Conservation (phyloP, 37 sponge, comb jelly and placozoan genomes). For the Haliclona indistincta region DNA sequence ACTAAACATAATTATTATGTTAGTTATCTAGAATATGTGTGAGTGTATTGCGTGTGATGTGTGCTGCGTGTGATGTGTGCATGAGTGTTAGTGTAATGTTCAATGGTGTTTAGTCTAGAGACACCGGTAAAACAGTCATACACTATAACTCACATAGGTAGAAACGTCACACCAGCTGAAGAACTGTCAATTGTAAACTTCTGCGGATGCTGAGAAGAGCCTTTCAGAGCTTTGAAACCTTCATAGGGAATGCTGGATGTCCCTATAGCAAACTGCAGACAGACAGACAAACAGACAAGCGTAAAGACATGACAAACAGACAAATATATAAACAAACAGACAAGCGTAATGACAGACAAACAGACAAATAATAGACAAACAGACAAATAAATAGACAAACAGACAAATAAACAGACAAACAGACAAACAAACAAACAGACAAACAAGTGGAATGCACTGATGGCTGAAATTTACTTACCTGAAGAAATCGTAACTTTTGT, state of each 20-base stretch:
- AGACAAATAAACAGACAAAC: too few species aligned
- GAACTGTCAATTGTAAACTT: conserved; percentile 72
- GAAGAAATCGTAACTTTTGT: conserved; percentile 78
- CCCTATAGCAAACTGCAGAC: conserved; percentile 84
- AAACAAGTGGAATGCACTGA: background rate
- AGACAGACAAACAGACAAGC: background rate
- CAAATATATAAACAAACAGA: background rate
- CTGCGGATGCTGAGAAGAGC: conserved; percentile 48
- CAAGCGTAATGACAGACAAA: too few species aligned
- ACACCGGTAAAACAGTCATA: background rate
- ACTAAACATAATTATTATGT: too few species aligned
- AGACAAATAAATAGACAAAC: background rate
- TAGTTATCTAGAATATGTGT: too few species aligned
- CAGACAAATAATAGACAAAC: conserved; percentile 65
- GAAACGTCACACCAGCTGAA: conserved; percentile 3
- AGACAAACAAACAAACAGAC: too few species aligned
- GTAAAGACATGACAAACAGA: background rate
- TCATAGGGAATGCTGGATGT: conserved; percentile 91
- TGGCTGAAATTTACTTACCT: conserved; percentile 34
- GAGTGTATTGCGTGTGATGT: too few species aligned
- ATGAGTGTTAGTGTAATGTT: too few species aligned
- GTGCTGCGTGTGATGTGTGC: too few species aligned
- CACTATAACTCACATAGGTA: conserved; percentile 54
- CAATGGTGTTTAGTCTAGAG: background rate
- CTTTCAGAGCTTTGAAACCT: conserved; percentile 82